Evolutionary conservation across 1,140 invertebrate genomes (phyloP), one percentile per base, ranked within the genome.

Genomic region (Archivesica marissinica): DNA sequence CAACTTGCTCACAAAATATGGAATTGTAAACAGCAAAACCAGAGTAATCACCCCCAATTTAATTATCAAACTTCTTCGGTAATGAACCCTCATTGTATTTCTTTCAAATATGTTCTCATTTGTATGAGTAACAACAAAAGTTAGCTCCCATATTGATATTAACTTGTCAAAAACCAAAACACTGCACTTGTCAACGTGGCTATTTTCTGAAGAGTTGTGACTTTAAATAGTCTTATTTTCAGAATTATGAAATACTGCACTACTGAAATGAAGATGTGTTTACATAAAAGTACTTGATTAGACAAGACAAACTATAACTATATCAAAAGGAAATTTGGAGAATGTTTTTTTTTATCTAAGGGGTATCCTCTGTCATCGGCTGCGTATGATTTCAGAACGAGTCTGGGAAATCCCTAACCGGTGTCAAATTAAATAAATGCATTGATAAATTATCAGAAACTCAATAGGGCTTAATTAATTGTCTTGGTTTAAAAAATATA

Each of bases 1-100:
- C 23, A 87, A 41, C 38, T 84, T 84, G 30, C 68, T 79, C 25
- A 87, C 68, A 33, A 87, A 80, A 54, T 80, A 87, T 75, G 86
- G 80, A 30, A 87, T 72, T 2, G 80, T 84, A 33, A 83, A 84
- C 15, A 87, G 13, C 17, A 84, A 41, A 7, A 78, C 86, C 25
- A 87, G 1, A 9, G 82, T 72, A 9, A 84, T n/a, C 20, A 87
- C 30, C n/a, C 80, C 86, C 41, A 87, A 28, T 41, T 87, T 87
- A 28, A 87, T 75, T 25, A 82, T n/a, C 17, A 83, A 59, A 30
- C 80, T 79, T n/a, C 56, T 72, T 25, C 81, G 64, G 17, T 80
- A 83, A 39, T 68, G 23, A 11, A 79, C 54, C 68, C 86, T 83
- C 85, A 86, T 86, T 13, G 38, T 75, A 4, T 56, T 23, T 47